A percentile compares a stretch with the other conserved stretches of the same genome.
phyloP scores from a whole-genome alignment of 1,140 invertebrate genomes.

The Drosophila kepulauana region DNA sequence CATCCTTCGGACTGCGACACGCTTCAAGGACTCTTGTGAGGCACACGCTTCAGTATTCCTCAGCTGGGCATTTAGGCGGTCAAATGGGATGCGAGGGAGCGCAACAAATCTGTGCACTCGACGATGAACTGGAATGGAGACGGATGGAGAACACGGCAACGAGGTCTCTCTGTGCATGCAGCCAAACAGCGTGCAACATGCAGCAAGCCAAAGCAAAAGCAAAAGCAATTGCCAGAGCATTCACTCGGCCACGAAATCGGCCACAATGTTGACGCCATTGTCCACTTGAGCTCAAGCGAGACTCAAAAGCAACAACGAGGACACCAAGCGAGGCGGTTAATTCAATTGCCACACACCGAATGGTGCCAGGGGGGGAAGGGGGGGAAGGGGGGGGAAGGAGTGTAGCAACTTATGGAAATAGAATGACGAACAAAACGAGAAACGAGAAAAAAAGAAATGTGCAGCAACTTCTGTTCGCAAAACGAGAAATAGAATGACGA shows the following conservation, averaged over 20 bases:
- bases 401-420: no score
- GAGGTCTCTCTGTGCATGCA: conserved; percentile 25
- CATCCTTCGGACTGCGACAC: conserved; percentile 15
- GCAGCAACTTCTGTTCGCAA: no score
- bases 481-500: no score
- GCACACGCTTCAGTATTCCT: conserved; percentile 26
- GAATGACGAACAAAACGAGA: not conserved
- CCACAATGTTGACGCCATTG: conserved; percentile 32
- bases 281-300: conserved; percentile 29
- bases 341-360: conserved; percentile 12
- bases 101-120: conserved; percentile 49
- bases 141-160: no score
- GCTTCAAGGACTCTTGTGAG: conserved; percentile 48
- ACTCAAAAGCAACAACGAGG: conserved; percentile 11
- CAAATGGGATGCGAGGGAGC: conserved; percentile 8
- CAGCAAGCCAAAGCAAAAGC: conserved; percentile 13
- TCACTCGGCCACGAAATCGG: conserved; percentile 31
- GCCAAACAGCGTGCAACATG: conserved; percentile 39
- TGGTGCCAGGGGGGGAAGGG: no score
- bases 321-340: conserved; percentile 30
- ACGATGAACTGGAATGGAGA: conserved; percentile 50
- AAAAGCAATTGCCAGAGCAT: conserved; percentile 13
- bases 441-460: no score
- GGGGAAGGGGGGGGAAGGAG: no score
- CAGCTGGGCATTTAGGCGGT: conserved; percentile 23